phyloP scores from a whole-genome alignment of 2,113 vertebrate genomes.

The Neomonachus schauinslandi region DNA sequence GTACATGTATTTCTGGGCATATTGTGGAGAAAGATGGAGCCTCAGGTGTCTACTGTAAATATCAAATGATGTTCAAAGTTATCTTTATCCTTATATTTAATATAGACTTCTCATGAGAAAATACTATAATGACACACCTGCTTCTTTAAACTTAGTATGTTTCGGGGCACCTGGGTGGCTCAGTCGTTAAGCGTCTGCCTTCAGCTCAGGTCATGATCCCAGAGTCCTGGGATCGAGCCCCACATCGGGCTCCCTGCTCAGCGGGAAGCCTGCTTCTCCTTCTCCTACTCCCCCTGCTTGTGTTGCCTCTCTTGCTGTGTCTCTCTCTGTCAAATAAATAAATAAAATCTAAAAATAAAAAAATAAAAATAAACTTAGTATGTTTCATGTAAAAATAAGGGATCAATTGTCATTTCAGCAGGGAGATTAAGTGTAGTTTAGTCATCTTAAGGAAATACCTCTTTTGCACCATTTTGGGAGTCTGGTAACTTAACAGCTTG shows the following conservation, averaged over 20 bases:
- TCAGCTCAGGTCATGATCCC: too few relatives aligned
- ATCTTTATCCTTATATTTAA: slow-evolving; percentile 52
- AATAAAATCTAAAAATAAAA: too few relatives aligned
- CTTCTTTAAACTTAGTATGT: slow-evolving; percentile 34
- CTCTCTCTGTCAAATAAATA: too few relatives aligned
- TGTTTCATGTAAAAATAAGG: slow-evolving; percentile 32
- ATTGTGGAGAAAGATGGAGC: neutral
- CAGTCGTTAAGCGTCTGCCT: too few relatives aligned
- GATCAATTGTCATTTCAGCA: slow-evolving; percentile 56
- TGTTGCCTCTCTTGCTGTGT: too few relatives aligned
- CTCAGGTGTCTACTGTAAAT: slow-evolving; percentile 8
- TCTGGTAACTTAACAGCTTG: slow-evolving; percentile 71
- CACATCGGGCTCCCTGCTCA: too few relatives aligned
- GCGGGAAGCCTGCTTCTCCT: too few relatives aligned
- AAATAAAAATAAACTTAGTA: neutral
- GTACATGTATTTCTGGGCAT: slow-evolving; percentile 11
- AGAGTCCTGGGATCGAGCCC: too few relatives aligned
- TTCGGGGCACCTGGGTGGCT: neutral
- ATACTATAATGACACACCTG: neutral
- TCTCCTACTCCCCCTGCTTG: too few relatives aligned
- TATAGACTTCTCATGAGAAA: slow-evolving; percentile 67
- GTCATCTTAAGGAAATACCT: slow-evolving; percentile 69
- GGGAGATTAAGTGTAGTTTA: slow-evolving; percentile 58
- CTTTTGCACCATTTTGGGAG: slow-evolving; percentile 45
- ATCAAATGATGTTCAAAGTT: slow-evolving; percentile 51